Evolutionary conservation across 2,888 invertebrate species (phyloP), one percentile per base, ranked within the genome.

Genomic region (Acleris laterana): DNA sequence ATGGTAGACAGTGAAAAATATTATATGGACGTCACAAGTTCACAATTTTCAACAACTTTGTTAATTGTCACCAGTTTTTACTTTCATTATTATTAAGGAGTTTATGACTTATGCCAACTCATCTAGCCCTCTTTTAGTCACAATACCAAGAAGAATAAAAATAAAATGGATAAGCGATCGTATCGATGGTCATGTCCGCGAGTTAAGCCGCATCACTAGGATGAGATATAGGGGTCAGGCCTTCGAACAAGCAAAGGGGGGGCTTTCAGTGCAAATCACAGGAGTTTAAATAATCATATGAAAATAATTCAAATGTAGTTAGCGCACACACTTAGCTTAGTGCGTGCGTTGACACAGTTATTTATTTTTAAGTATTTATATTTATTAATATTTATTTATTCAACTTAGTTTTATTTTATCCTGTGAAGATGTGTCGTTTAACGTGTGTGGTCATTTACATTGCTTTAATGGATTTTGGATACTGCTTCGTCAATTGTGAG

Each of bases 201-300:
- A 68, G 69, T 48, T 20, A n/a, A 55, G 56, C 50, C 76, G 51
- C 84, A 77, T 79, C 88, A 74, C 84, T 85, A 78, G 66, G 71
- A 69, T 74, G 72, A 79, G 73, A 71, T 83, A 92, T 92, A 90
- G 89, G 92, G 93, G 93, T 87, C 82, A 88, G 87, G 80, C 93
- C 93, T 93, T 92, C 88, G 81, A 81, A 79, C 76, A 72, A 70
- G 77, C 76, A 78, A 82, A 82, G 87, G 87, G 84, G 85, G 84
- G 83, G 78, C 76, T 78, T 82, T 84, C 82, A 80, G 80, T 84
- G 87, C 89, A 90, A 90, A 90, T 89, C 87, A 89, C 87, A 86
- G 83, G 81, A 81, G 83, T 84, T 91, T 88, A 89, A 83, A 91
- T 89, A 88, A 90, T 86, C 84, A 88, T 86, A 87, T 85, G 83